Percentiles rank a stretch among this genome's conserved stretches.
Conservation (phyloP, 2,888 invertebrate species). For the Drosophila helvetica region DNA sequence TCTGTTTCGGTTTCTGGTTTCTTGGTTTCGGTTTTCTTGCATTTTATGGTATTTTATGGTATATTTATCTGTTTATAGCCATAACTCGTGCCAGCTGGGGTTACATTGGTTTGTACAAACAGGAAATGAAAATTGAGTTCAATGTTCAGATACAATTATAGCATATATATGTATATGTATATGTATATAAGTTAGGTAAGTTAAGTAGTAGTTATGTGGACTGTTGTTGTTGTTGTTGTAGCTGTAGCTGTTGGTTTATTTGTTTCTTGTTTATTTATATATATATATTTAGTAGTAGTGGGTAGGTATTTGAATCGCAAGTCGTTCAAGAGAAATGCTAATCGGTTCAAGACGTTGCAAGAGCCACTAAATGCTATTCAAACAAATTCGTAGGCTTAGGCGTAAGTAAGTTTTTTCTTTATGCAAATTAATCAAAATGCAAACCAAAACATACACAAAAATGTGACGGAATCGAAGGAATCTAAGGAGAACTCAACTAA, state of each 20-base stretch:
- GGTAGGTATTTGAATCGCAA: constrained; percentile 47
- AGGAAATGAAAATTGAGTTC: constrained; percentile 66
- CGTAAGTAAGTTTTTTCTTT: constrained; percentile 44
- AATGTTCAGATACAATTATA: constrained; percentile 53
- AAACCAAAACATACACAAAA: constrained; percentile 42
- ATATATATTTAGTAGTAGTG: constrained; percentile 19
- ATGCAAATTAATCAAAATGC: constrained; percentile 74
- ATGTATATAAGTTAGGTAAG: background rate
- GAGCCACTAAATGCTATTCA: constrained; percentile 75
- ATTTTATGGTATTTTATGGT: constrained; percentile 24
- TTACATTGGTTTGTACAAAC: constrained; percentile 73
- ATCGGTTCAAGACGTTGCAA: constrained; percentile 55
- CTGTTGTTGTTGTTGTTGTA: constrained; percentile 29
- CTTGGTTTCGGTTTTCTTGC: constrained; percentile 17
- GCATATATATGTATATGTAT: constrained; percentile 18
- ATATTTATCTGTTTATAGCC: constrained; percentile 70
- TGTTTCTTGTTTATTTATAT: constrained; percentile 38
- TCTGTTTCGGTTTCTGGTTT: constrained; percentile 17
- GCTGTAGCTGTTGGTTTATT: constrained; percentile 8
- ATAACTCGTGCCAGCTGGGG: constrained; percentile 85
- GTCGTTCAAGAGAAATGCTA: constrained; percentile 65
- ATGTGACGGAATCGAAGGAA: constrained; percentile 5
- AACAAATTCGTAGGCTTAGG: constrained; percentile 71
- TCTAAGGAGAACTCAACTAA: constrained; percentile 15
- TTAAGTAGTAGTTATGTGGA: constrained; percentile 2